Percentiles rank a stretch among this genome's conserved stretches.
Conservation (phyloP, 2,113 vertebrate species). For the Poeciliopsis occidentalis region DNA sequence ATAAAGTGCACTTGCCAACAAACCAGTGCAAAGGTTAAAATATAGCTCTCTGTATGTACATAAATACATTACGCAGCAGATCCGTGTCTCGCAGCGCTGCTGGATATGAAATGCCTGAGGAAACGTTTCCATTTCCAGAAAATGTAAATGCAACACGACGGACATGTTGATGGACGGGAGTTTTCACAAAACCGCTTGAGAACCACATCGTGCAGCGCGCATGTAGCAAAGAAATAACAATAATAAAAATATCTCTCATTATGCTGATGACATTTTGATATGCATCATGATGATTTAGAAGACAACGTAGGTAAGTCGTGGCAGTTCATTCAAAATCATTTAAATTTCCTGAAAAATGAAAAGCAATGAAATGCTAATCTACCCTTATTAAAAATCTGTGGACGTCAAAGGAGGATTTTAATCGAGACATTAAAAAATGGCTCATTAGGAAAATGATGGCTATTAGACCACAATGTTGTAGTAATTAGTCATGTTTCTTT, state of each 20-base stretch:
- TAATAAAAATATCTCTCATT: not conserved
- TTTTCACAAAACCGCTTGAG: slow-evolving; percentile 16
- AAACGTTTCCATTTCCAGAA: slow-evolving; percentile 22
- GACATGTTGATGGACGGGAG: slow-evolving; percentile 37
- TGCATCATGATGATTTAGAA: slow-evolving; percentile 11
- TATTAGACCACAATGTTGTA: not conserved
- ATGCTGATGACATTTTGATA: slow-evolving; percentile 18
- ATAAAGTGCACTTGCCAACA: slow-evolving; percentile 67
- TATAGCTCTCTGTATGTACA: slow-evolving; percentile 46
- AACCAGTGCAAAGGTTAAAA: slow-evolving; percentile 64
- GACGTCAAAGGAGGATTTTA: not conserved
- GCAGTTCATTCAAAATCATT: no score
- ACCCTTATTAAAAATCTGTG: not conserved
- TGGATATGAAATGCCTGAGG: slow-evolving; percentile 27
- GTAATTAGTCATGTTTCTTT: not conserved
- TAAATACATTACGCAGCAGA: slow-evolving; percentile 47
- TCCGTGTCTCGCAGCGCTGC: slow-evolving; percentile 2
- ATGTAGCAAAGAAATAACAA: slow-evolving; percentile 16
- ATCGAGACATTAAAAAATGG: not conserved
- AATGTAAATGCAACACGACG: slow-evolving; percentile 50
- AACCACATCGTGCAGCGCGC: slow-evolving; percentile 13
- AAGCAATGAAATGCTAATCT: not conserved
- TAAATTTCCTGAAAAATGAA: not conserved
- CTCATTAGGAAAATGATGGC: not conserved
- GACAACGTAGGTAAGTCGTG: no score